A percentile compares a stretch with the other conserved stretches of the same genome.
Evolutionary conservation across 2,113 vertebrate genomes (phyloP).

Genomic region (Python bivittatus): DNA sequence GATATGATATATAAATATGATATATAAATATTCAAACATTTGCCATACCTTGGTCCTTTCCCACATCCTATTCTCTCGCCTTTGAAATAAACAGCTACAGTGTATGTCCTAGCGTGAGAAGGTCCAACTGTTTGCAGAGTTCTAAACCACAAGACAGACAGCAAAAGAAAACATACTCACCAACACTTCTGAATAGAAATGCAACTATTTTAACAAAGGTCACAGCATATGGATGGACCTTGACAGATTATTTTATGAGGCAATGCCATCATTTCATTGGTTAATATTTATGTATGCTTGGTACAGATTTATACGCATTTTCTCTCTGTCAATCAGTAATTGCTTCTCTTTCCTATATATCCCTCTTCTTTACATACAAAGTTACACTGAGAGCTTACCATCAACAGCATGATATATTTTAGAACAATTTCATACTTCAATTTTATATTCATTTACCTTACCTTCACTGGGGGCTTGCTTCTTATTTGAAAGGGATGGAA

Average conservation of each 20-base stretch:
- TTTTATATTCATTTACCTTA: background rate
- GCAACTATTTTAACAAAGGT: background rate
- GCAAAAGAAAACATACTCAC: background rate
- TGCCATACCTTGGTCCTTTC: conserved; percentile 93
- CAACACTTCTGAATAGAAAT: background rate
- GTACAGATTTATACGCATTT: background rate
- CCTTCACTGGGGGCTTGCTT: background rate
- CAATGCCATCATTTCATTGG: background rate
- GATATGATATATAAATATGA: too few relatives aligned
- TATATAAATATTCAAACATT: background rate
- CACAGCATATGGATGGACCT: background rate
- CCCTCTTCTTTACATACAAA: conserved; percentile 19
- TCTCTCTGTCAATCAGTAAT: conserved; percentile 19
- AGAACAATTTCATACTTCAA: background rate
- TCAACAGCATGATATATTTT: background rate
- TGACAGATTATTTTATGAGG: conserved; percentile 17
- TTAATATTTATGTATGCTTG: conserved; percentile 10
- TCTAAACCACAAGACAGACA: conserved; percentile 71
- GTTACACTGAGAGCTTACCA: conserved; percentile 2
- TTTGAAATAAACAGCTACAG: conserved; percentile 98
- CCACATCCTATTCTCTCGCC: conserved; percentile 97
- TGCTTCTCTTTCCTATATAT: conserved; percentile 33
- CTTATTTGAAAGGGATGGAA: background rate
- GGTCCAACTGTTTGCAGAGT: conserved; percentile 97
- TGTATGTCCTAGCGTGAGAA: conserved; percentile 95